Conservation (phyloP, 2,888 invertebrate species). For the Diaprepes abbreviatus region DNA sequence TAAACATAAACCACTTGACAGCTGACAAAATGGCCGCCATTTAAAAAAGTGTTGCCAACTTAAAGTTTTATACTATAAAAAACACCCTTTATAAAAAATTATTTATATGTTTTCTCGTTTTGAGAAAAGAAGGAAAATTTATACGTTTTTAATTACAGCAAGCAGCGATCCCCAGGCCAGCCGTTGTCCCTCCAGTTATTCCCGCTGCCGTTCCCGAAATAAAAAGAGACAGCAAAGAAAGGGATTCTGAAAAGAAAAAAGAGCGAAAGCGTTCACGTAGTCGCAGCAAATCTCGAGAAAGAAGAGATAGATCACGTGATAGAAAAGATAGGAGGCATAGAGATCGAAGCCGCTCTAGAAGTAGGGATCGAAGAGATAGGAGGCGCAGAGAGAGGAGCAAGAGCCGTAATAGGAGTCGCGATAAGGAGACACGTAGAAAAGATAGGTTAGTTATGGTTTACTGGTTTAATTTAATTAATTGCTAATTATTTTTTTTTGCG, state of each 20-base stretch:
- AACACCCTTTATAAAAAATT: too few relatives aligned
- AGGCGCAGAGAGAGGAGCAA: constrained; percentile 72
- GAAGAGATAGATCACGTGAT: constrained; percentile 51
- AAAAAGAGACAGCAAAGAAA: constrained; percentile 61
- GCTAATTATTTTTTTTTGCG: constrained; percentile 65
- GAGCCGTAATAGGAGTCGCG: constrained; percentile 43
- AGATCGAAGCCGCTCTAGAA: constrained; percentile 65
- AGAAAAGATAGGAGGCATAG: constrained; percentile 64
- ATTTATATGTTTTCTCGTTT: too few relatives aligned
- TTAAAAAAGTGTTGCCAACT: too few relatives aligned
- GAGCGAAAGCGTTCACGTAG: constrained; percentile 66
- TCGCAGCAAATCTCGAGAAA: constrained; percentile 49
- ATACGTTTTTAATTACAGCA: too few relatives aligned
- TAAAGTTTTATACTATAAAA: too few relatives aligned
- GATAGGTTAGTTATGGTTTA: constrained; percentile 25
- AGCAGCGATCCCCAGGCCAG: constrained; percentile 10
- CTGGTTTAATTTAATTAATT: background rate
- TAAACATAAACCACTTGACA: too few relatives aligned
- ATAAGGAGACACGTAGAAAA: constrained; percentile 22
- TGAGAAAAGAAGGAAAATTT: too few relatives aligned
- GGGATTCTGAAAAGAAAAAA: constrained; percentile 66
- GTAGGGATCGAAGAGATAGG: constrained; percentile 70
- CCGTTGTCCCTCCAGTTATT: constrained; percentile 57
- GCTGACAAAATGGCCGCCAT: too few relatives aligned
- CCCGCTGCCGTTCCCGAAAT: constrained; percentile 62